Percentiles rank a stretch among this genome's conserved stretches.
These are phyloP conservation scores for Accipiter virgatus DNA, from an alignment of 2,113 vertebrate species.

Conservation along the genomic window DNA sequence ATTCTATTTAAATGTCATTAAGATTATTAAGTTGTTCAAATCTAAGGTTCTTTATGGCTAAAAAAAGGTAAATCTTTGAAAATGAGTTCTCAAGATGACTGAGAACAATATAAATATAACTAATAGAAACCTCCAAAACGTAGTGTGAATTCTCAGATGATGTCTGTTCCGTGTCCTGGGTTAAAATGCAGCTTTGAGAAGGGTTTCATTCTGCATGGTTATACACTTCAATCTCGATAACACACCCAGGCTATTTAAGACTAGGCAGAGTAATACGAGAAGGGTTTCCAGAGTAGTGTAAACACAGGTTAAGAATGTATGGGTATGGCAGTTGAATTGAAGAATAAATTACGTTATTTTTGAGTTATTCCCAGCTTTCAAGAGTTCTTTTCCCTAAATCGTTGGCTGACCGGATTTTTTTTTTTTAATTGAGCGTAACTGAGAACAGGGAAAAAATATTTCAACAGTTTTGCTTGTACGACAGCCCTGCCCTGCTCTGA, in stretches of 20 bases:
- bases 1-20: background rate
- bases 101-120: background rate
- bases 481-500: background rate
- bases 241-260: background rate
- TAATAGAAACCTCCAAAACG: accelerated
- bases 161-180: background rate
- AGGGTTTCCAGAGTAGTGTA: background rate
- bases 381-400: background rate
- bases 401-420: background rate
- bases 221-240: accelerated
- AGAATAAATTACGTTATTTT: background rate
- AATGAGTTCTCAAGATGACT: background rate
- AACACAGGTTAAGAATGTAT: background rate
- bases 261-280: background rate
- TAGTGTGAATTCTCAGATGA: background rate
- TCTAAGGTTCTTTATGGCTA: background rate
- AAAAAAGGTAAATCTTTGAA: background rate
- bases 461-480: background rate
- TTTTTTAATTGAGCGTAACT: background rate
- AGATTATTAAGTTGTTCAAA: background rate
- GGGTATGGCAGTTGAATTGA: background rate
- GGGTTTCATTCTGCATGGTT: background rate
- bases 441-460: background rate
- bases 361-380: background rate
- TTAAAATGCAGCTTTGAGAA: background rate